phyloP scores from a whole-genome alignment of 2,797 vertebrate genomes.

The Anguilla marmorata region DNA sequence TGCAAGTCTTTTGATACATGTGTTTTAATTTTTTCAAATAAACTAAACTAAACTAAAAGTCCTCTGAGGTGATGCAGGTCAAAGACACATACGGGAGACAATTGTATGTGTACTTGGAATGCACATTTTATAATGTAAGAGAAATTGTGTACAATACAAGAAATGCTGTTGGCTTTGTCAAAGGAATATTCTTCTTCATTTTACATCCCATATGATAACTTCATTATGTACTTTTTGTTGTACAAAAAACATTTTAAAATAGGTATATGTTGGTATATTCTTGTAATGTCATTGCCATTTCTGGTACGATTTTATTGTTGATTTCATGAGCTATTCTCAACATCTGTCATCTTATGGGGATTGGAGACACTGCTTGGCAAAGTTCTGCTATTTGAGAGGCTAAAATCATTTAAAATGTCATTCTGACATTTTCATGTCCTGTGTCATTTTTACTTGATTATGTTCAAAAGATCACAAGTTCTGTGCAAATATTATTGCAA shows the following conservation, averaged over 20 bases:
- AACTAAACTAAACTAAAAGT: too few relatives aligned
- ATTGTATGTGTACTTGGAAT: neutral
- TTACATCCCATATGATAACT: neutral
- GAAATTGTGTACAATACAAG: neutral
- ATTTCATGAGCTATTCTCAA: neutral
- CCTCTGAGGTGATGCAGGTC: neutral
- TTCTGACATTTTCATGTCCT: constrained; percentile 1
- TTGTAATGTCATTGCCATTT: neutral
- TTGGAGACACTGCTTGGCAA: constrained; percentile 1
- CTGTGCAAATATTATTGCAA: neutral
- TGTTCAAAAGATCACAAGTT: neutral
- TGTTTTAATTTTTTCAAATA: too few relatives aligned
- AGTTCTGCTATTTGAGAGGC: neutral
- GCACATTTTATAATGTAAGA: neutral
- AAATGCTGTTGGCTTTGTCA: neutral
- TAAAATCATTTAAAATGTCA: constrained; percentile 2
- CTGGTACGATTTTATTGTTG: too few relatives aligned
- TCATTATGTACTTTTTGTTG: neutral
- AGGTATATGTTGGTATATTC: neutral
- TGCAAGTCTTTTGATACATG: too few relatives aligned
- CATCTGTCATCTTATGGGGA: constrained; percentile 5
- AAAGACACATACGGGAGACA: neutral
- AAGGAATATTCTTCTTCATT: neutral
- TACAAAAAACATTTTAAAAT: neutral
- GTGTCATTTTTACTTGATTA: neutral